A percentile compares a stretch with the other conserved stretches of the same genome.
Conservation (phyloP, 1,140 invertebrate species). For the Habropoda laboriosa region DNA sequence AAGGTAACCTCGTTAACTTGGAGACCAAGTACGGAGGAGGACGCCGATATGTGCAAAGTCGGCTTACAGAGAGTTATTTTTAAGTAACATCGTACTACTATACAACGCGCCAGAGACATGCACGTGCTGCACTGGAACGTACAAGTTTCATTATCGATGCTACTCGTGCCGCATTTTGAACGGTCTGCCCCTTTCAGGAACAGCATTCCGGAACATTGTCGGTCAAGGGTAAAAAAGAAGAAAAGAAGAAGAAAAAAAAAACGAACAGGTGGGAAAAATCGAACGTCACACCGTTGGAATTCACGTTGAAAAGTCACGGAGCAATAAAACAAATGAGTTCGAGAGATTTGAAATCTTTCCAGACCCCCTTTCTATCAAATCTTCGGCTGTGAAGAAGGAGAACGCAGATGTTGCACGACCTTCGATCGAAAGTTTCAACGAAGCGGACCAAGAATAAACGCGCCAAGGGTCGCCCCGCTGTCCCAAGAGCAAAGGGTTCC, state of each 20-base stretch:
- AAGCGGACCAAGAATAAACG: constrained; percentile 23
- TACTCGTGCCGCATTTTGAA: constrained; percentile 22
- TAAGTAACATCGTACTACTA: neutral
- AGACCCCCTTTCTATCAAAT: no score
- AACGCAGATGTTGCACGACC: constrained; percentile 1
- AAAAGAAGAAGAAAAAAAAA: neutral
- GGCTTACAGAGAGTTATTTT: neutral
- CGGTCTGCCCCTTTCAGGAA: constrained; percentile 22
- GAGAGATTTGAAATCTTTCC: no score
- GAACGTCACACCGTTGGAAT: neutral
- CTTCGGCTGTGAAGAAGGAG: no score
- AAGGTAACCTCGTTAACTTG: no score
- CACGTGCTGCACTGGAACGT: constrained; percentile 23
- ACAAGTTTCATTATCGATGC: constrained; percentile 22
- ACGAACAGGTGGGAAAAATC: no score
- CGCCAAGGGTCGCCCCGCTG: constrained; percentile 27
- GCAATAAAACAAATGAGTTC: no score
- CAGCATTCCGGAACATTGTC: neutral
- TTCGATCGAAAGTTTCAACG: constrained; percentile 32
- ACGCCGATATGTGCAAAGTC: neutral
- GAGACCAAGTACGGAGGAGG: no score
- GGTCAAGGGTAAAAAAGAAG: neutral
- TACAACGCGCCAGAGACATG: neutral
- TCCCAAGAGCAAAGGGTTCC: constrained; percentile 30
- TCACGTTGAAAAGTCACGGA: no score